Evolutionary conservation across 37 sponge, comb jelly and placozoan genomes (phyloP).

Genomic region (Chondrosia reniformis): DNA sequence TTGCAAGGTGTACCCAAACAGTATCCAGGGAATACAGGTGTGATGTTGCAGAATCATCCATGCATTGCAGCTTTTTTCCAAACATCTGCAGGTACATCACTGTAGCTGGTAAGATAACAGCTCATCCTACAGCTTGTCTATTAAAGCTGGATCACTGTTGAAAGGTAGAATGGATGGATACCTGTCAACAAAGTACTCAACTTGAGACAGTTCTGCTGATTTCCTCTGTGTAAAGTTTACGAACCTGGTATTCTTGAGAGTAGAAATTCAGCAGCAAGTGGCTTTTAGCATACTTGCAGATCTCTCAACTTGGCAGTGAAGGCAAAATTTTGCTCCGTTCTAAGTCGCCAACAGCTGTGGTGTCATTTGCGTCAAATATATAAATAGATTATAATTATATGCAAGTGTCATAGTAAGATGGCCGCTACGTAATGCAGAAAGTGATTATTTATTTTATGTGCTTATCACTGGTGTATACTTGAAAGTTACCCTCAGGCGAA

Average conservation of each 20-base stretch:
- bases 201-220: conserved; percentile 13
- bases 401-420: no score
- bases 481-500: no score
- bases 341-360: no score
- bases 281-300: conserved; percentile 22
- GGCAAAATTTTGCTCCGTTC: no score
- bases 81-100: conserved; percentile 32
- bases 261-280: conserved; percentile 4
- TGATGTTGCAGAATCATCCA: background rate
- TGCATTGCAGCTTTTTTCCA: conserved; percentile 17
- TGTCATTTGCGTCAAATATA: no score
- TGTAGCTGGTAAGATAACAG: conserved; percentile 36
- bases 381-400: no score
- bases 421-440: no score
- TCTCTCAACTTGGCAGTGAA: no score
- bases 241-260: conserved; percentile 44
- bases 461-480: no score
- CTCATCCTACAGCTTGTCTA: conserved; percentile 29
- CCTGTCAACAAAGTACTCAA: conserved; percentile 30
- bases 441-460: no score
- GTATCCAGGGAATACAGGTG: background rate
- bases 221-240: conserved; percentile 31
- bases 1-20: conserved; percentile 12
- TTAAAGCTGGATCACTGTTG: background rate
- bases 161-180: background rate